Conservation (phyloP, 2,888 invertebrate species). For the Sclerodermus sp. region DNA sequence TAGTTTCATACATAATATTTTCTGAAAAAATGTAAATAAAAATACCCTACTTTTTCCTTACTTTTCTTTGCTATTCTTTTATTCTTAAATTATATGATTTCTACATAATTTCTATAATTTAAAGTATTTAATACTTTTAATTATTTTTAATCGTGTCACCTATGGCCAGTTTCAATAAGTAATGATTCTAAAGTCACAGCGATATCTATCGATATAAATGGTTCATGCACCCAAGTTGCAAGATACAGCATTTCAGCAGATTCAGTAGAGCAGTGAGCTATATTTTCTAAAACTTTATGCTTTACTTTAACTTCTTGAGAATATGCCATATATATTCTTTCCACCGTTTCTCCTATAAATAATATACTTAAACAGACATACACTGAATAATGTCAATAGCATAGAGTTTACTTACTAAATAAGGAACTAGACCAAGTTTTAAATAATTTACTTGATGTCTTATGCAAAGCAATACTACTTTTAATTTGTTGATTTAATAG, state of each 20-base stretch:
- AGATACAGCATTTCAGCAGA: constrained; percentile 54
- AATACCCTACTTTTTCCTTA: no score
- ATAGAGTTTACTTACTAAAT: constrained; percentile 37
- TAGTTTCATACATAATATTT: no score
- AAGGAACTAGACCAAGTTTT: constrained; percentile 42
- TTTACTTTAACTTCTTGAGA: constrained; percentile 51
- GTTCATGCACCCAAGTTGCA: constrained; percentile 57
- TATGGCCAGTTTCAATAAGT: constrained; percentile 46
- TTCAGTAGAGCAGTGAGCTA: constrained; percentile 52
- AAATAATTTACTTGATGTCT: constrained; percentile 37
- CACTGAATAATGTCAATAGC: not conserved
- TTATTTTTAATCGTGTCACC: constrained; percentile 21
- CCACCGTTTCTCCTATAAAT: constrained; percentile 29
- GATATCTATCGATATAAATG: constrained; percentile 44
- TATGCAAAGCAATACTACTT: constrained; percentile 31
- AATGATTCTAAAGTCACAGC: constrained; percentile 39
- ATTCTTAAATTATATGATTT: no score
- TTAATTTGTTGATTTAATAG: constrained; percentile 36
- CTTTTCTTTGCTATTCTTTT: no score
- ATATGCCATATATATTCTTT: constrained; percentile 43
- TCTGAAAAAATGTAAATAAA: no score
- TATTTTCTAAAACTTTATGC: constrained; percentile 48
- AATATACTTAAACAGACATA: constrained; percentile 2
- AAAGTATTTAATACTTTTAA: not conserved
- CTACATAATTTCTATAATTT: constrained; percentile 14